phyloP scores from a whole-genome alignment of 2,113 vertebrate species.

The Mesitornis unicolor region DNA sequence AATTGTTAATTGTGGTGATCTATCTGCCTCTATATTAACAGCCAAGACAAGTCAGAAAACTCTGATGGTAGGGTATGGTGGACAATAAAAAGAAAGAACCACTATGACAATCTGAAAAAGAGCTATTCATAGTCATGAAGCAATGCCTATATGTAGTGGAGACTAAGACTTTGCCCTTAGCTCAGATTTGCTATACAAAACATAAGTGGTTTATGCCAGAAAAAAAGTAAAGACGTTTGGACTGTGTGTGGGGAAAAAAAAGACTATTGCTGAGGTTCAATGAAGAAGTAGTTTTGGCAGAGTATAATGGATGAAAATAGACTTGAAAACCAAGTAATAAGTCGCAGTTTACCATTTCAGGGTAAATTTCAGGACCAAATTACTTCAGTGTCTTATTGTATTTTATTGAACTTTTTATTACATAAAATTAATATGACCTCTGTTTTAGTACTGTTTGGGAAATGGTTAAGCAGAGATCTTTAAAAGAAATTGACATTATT shows the following conservation, averaged over 20 bases:
- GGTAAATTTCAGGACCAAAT: not conserved
- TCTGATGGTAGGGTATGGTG: not conserved
- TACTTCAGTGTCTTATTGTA: not conserved
- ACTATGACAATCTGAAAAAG: not conserved
- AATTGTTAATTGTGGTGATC: not conserved
- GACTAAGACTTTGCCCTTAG: not conserved
- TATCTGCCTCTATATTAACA: not conserved
- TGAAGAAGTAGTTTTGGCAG: not conserved
- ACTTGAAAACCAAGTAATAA: not conserved
- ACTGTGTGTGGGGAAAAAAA: no score
- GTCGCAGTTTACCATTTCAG: not conserved
- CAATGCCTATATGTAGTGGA: not conserved
- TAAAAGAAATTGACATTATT: not conserved
- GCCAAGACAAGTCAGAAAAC: not conserved
- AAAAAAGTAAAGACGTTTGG: not conserved
- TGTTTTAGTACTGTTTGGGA: not conserved
- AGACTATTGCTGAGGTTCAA: not conserved
- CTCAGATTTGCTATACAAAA: not conserved
- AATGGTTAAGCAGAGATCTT: not conserved
- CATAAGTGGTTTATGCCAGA: not conserved
- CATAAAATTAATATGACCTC: not conserved
- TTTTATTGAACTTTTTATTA: not conserved
- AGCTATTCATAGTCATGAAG: not conserved
- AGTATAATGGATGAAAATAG: not conserved
- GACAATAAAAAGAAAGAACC: not conserved